Percentiles rank a stretch among this genome's conserved stretches.
Evolutionary conservation across 2,797 vertebrate species (phyloP).

Genomic region (Macroramphosus scolopax): DNA sequence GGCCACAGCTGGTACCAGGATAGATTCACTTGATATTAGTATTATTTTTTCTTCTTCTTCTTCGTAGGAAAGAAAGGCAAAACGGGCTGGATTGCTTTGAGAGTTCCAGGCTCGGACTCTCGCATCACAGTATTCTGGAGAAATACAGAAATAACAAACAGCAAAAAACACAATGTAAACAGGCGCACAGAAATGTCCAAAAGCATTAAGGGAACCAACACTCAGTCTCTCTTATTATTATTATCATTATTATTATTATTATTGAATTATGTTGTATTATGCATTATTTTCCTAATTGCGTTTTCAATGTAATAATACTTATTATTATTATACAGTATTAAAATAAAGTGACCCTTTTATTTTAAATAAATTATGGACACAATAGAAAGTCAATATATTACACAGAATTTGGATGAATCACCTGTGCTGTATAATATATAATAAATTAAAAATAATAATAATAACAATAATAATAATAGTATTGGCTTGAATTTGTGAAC

Average conservation of each 20-base stretch:
- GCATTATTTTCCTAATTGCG: conserved; percentile 23
- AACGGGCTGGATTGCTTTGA: conserved; percentile 59
- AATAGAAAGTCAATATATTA: too few species aligned
- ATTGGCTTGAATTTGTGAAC: conserved; percentile 41
- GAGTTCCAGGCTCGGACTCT: conserved; percentile 68
- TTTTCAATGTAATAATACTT: conserved; percentile 23
- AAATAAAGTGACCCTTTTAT: neutral
- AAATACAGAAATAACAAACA: conserved; percentile 69
- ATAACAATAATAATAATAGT: conserved; percentile 57
- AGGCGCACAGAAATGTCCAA: conserved; percentile 61
- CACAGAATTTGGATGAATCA: too few species aligned
- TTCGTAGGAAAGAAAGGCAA: too few species aligned
- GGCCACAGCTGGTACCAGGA: conserved; percentile 70
- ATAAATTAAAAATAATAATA: conserved; percentile 39
- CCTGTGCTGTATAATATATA: too few species aligned
- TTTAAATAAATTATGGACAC: too few species aligned
- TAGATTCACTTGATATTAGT: conserved; percentile 41
- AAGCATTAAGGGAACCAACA: conserved; percentile 43
- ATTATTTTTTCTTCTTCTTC: too few species aligned
- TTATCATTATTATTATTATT: conserved; percentile 30
- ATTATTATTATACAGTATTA: conserved; percentile 7
- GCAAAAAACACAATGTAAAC: conserved; percentile 70
- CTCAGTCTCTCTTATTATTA: conserved; percentile 18
- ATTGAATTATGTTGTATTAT: too few species aligned
- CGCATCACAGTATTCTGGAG: conserved; percentile 73